Percentiles rank a stretch among this genome's conserved stretches.
Evolutionary conservation across 2,113 vertebrate species (phyloP).

Genomic region (Panurus biarmicus): DNA sequence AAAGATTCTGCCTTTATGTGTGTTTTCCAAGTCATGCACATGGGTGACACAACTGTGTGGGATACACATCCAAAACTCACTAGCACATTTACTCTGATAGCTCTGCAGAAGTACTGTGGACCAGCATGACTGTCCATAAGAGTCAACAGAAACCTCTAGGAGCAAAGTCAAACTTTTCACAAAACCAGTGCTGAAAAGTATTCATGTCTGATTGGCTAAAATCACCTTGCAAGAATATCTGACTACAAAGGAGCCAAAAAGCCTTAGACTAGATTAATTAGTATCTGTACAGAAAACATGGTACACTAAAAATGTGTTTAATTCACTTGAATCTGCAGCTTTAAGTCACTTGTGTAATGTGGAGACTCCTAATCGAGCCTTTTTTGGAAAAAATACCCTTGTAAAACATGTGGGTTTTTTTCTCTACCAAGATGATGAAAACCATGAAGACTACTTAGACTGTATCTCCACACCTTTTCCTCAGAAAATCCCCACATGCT

Average conservation of each 20-base stretch:
- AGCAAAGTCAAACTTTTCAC: neutral
- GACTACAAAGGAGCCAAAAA: neutral
- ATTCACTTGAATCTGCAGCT: neutral
- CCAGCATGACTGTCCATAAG: neutral
- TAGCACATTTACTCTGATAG: neutral
- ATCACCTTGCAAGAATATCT: neutral
- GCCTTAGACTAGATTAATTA: neutral
- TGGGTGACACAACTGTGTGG: neutral
- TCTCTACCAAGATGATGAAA: neutral
- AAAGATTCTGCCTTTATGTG: neutral
- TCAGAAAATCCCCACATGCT: neutral
- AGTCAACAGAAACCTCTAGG: neutral
- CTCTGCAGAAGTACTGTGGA: neutral
- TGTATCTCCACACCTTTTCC: neutral
- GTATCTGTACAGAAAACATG: fast-evolving
- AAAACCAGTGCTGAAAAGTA: neutral
- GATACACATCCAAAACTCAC: neutral
- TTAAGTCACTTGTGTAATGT: neutral
- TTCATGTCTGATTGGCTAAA: neutral
- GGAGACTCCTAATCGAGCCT: neutral
- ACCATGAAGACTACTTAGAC: neutral
- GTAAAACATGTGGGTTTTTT: neutral
- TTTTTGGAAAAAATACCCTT: neutral
- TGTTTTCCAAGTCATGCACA: neutral
- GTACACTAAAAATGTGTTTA: neutral